phyloP scores from a whole-genome alignment of 2,113 vertebrate species.

The Pyxicephalus adspersus region DNA sequence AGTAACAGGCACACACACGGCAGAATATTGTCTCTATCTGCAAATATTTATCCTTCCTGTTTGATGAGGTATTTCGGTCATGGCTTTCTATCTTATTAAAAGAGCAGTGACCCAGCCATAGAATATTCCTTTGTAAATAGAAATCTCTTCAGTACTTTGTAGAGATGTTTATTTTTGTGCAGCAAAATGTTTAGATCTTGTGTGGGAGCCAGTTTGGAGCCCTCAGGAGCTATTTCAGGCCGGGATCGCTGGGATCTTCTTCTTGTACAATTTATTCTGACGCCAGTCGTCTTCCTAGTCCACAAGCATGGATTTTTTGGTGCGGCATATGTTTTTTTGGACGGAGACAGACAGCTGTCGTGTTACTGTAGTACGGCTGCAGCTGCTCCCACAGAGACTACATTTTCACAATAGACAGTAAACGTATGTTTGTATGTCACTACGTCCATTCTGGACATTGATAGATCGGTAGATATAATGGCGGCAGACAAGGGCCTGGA shows the following conservation, averaged over 20 bases:
- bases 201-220: constrained; percentile 6
- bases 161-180: constrained; percentile 17
- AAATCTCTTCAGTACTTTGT: neutral
- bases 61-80: neutral
- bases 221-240: constrained; percentile 37
- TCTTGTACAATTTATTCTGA: constrained; percentile 17
- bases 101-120: neutral
- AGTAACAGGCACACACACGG: neutral
- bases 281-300: constrained; percentile 21
- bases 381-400: constrained; percentile 17
- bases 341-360: constrained; percentile 42
- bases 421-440: neutral
- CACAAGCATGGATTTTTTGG: constrained; percentile 20
- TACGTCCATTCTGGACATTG: neutral
- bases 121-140: constrained; percentile 16
- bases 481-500: neutral
- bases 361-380: neutral
- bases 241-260: neutral
- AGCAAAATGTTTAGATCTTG: constrained; percentile 27
- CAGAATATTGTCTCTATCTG: constrained; percentile 5
- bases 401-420: constrained; percentile 15
- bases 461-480: constrained; percentile 21
- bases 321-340: constrained; percentile 1
- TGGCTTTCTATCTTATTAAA: neutral
- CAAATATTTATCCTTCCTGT: constrained; percentile 32